Evolutionary conservation across 2,797 vertebrate species (phyloP).

Genomic region (Babyrousa celebensis): DNA sequence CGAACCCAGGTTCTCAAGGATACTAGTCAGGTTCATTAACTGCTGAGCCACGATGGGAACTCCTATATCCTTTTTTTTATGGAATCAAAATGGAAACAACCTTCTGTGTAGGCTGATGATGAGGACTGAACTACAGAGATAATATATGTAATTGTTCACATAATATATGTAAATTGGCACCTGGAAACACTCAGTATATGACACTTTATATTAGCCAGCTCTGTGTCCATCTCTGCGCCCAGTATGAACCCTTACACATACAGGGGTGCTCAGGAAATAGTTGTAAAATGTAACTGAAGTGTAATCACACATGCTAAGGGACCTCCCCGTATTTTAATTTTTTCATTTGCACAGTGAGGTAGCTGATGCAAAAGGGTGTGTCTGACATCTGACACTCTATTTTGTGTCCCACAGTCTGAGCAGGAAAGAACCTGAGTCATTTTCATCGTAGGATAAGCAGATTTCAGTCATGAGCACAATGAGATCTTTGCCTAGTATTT

Average conservation of each 20-base stretch:
- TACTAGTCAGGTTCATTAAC: too few species aligned
- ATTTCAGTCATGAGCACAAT: neutral
- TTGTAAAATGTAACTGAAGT: neutral
- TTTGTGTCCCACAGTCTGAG: neutral
- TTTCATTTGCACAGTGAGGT: neutral
- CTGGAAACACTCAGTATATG: neutral
- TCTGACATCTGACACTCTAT: neutral
- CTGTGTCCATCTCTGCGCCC: neutral
- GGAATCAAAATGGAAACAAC: neutral
- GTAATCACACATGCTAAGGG: neutral
- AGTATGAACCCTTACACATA: neutral
- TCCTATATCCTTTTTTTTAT: neutral
- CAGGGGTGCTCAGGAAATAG: neutral
- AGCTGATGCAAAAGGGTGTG: neutral
- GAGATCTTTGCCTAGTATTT: neutral
- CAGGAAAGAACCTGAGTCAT: neutral
- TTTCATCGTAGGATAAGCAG: slow-evolving; percentile 29
- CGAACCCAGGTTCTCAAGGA: too few species aligned
- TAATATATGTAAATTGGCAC: too few species aligned
- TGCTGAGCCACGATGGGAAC: too few species aligned
- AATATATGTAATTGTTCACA: too few species aligned
- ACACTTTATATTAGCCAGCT: neutral
- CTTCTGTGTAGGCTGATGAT: neutral
- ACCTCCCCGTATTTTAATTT: neutral
- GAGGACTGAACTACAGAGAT: neutral